Conservation (phyloP, 2,797 vertebrate genomes). For the Melanotaenia nigrans region DNA sequence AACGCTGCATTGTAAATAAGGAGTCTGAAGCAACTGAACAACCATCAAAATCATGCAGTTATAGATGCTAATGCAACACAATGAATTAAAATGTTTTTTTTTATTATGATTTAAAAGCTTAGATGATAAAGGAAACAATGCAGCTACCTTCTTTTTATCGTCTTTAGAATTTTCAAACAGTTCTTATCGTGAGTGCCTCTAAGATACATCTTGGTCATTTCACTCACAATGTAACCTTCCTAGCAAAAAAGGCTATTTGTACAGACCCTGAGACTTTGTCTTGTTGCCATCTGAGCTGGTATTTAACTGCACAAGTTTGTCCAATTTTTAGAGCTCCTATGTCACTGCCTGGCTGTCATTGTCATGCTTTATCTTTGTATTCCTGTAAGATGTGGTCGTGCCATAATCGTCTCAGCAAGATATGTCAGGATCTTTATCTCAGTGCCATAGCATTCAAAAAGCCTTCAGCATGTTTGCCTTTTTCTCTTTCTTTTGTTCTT, state of each 20-base stretch:
- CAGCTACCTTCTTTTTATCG: too few species aligned
- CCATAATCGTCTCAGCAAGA: conserved; percentile 47
- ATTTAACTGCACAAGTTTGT: not conserved
- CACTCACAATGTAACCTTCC: too few species aligned
- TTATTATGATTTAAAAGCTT: not conserved
- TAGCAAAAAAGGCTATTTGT: not conserved
- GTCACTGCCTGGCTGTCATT: conserved; percentile 17
- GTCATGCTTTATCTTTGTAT: conserved; percentile 30
- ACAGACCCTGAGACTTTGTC: not conserved
- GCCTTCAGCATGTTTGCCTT: conserved; percentile 2
- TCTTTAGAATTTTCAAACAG: too few species aligned
- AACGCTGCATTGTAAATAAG: not conserved
- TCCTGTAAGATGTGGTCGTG: conserved; percentile 43
- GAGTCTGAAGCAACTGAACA: not conserved
- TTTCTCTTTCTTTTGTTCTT: conserved; percentile 4
- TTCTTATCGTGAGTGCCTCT: too few species aligned
- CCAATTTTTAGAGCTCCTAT: not conserved
- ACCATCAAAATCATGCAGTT: too few species aligned
- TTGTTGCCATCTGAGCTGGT: not conserved
- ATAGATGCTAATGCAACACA: not conserved
- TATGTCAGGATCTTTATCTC: conserved; percentile 58
- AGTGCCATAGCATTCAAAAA: conserved; percentile 31
- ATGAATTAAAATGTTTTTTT: not conserved
- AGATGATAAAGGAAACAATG: not conserved
- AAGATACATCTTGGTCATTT: too few species aligned